These are phyloP conservation scores for Diplodus puntazzo DNA, from an alignment of 2,797 vertebrate genomes.

Conservation along the genomic window DNA sequence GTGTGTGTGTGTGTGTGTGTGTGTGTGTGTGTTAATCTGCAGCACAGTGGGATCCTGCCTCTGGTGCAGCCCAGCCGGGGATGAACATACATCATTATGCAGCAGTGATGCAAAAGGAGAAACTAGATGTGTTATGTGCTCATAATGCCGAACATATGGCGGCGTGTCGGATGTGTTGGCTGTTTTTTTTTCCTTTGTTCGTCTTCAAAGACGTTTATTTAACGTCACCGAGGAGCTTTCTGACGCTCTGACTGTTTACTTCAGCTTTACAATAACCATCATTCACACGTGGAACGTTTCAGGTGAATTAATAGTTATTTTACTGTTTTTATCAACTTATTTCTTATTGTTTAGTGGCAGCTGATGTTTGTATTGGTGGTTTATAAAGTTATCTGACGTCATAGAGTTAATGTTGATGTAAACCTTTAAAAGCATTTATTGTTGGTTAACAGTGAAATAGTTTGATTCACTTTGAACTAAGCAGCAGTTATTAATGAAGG, in stretches of 20 bases:
- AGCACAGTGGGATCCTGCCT: slow-evolving; percentile 82
- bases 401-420: too few relatives aligned
- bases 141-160: slow-evolving; percentile 76
- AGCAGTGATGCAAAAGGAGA: slow-evolving; percentile 77
- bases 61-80: slow-evolving; percentile 76
- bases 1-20: slow-evolving; percentile 48
- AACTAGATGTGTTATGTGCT: slow-evolving; percentile 78
- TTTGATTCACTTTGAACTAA: too few relatives aligned
- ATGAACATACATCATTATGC: slow-evolving; percentile 84
- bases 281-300: too few relatives aligned
- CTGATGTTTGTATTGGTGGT: too few relatives aligned
- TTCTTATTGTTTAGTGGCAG: too few relatives aligned
- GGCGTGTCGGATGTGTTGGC: slow-evolving; percentile 19
- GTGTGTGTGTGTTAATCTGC: slow-evolving; percentile 81
- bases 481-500: too few relatives aligned
- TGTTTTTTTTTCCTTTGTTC: slow-evolving; percentile 62
- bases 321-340: too few relatives aligned
- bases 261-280: too few relatives aligned
- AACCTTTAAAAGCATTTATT: too few relatives aligned
- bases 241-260: slow-evolving; percentile 57
- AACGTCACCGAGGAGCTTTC: slow-evolving; percentile 47
- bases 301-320: too few relatives aligned
- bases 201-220: slow-evolving; percentile 70
- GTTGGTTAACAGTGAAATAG: too few relatives aligned
- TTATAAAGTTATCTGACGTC: too few relatives aligned